phyloP scores from a whole-genome alignment of 2,797 vertebrate genomes.

The Holocentrus rufus region DNA sequence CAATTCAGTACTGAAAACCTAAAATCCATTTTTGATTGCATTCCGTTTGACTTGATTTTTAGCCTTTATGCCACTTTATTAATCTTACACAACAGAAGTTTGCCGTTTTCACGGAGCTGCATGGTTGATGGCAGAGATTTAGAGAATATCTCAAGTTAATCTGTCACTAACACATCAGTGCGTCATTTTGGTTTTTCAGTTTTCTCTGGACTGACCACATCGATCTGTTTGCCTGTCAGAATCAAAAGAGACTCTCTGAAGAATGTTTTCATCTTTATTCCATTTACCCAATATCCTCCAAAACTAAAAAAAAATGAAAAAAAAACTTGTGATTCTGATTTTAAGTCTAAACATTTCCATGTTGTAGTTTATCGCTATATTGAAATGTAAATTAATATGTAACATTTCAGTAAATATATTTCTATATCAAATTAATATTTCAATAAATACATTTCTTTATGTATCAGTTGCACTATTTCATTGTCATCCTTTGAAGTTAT shows the following conservation, averaged over 20 bases:
- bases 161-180: background rate
- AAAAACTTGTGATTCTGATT: conserved; percentile 1
- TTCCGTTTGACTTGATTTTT: conserved; percentile 33
- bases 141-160: background rate
- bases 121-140: background rate
- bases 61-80: conserved; percentile 3
- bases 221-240: background rate
- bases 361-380: conserved; percentile 1
- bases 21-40: conserved; percentile 3
- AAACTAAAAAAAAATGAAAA: conserved; percentile 27
- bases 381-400: conserved; percentile 33
- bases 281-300: background rate
- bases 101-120: background rate
- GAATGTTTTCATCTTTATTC: conserved; percentile 25
- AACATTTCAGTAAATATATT: conserved; percentile 38
- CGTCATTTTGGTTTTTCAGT: background rate
- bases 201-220: background rate
- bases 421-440: conserved; percentile 40
- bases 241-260: conserved; percentile 28
- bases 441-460: conserved; percentile 62
- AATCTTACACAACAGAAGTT: background rate
- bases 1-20: background rate
- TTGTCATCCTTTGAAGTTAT: background rate
- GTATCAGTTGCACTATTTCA: conserved; percentile 22
- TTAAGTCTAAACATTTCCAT: conserved; percentile 13